Evolutionary conservation across 2,888 invertebrate genomes (phyloP), one percentile per base, ranked within the genome.

Genomic region (Arctia plantaginis): DNA sequence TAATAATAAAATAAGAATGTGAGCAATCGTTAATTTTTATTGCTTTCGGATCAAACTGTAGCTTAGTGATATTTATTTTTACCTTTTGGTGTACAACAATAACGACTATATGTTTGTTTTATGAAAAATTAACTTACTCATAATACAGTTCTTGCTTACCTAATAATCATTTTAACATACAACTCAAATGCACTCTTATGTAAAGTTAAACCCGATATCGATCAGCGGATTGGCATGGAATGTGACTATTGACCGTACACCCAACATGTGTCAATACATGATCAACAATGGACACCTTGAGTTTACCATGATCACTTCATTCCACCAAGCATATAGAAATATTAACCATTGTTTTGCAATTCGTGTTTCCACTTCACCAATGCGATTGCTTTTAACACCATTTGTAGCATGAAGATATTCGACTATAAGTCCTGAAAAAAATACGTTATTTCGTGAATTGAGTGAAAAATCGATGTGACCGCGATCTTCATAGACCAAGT

Each of bases 391-490:
- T 87, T 87, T 67, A 87, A 81, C 77, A 74, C 35, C 65, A 76
- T 66, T 76, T 73, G 71, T 79, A 88, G 85, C 88, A 83, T 91
- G 88, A 90, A 89, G 82, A 86, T 85, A 77, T 77, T 76, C 78
- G 84, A 86, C 87, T 84, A 82, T 71, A 85, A 75, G 72, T 82
- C 78, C 79, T 82, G 78, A 80, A 91, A 92, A 91, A 92, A 91
- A 91, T 87, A 87, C 83, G 83, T 82, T 87, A 83, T 86, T 88
- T 87, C 71, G 83, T 87, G 85, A 87, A 89, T 88, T 82, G 81
- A 86, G 88, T 87, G 87, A 88, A 89, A 88, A 91, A 92, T 91
- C 77, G 85, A 90, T 91, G 91, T 93, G 93, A 92, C 93, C 91
- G 91, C 90, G 90, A 91, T 88, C 90, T 90, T 92, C 91, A 90